Percentiles rank a stretch among this genome's conserved stretches.
phyloP scores from a whole-genome alignment of 2,888 invertebrate species.

The Andrena praecox region DNA sequence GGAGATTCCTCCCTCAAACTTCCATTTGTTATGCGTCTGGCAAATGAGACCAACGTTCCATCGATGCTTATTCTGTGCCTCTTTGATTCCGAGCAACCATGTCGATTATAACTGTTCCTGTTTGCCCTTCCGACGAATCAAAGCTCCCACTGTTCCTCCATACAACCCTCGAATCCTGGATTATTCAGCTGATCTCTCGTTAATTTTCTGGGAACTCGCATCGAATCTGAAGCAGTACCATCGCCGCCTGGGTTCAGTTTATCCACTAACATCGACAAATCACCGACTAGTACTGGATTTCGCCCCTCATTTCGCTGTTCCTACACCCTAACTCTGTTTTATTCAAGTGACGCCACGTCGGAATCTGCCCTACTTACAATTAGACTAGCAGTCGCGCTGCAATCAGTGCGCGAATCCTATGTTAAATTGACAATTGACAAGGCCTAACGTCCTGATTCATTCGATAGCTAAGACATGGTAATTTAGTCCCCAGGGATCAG shows the following conservation, averaged over 20 bases:
- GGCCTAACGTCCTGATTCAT: background rate
- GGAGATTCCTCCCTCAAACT: constrained; percentile 48
- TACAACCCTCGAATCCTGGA: constrained; percentile 1
- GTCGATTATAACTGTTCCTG: background rate
- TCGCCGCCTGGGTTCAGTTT: background rate
- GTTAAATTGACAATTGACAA: constrained; percentile 20
- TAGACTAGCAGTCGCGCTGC: background rate
- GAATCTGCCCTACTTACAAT: too few species aligned
- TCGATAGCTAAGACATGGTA: constrained; percentile 5
- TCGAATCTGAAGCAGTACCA: background rate
- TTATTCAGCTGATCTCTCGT: constrained; percentile 39
- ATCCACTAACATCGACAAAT: background rate
- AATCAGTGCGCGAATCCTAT: background rate
- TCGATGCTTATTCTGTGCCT: constrained; percentile 53
- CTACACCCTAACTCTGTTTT: background rate
- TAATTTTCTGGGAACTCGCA: constrained; percentile 33
- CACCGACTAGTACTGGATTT: constrained; percentile 2
- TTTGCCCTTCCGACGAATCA: background rate
- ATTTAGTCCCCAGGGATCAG: constrained; percentile 14
- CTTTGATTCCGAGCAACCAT: constrained; percentile 3
- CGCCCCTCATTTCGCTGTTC: background rate
- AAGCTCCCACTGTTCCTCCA: background rate
- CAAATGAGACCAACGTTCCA: constrained; percentile 54
- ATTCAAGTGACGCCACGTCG: too few species aligned
- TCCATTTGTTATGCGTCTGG: constrained; percentile 55